Base-by-base conservation (phyloP, 2,797 vertebrate species). In the Saguinus oedipus region DNA sequence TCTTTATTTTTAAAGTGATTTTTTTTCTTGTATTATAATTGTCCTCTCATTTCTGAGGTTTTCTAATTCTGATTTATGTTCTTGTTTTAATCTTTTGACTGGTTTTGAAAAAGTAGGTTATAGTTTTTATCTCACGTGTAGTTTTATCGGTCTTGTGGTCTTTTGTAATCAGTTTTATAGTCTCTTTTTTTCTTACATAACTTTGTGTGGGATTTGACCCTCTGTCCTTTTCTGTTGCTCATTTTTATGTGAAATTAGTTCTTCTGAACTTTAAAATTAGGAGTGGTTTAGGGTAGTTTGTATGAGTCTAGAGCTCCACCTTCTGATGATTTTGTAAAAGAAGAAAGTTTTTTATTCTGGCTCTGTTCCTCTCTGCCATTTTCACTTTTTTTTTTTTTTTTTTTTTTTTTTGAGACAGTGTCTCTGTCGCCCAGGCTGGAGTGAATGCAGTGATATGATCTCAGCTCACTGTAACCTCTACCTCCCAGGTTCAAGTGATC, bases 1-100 rank as follows among this genome's bases (percentile, higher is more conserved):
- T 93, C 87, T 95, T 90, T 22, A 76, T 95, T 94, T 93, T 33
- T 87, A 36, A 84, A 94, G 48, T 50, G 22, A 48, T 50, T 44
- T 2, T 76, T 84, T 85, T 59, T 57, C 27, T 93, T 57, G 5
- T 68, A 70, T 81, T 88, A n/a, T 33, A 68, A 68, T 55, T 92
- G 14, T 39, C 10, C 9, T 36, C 24, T 57, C 26, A 86, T 64
- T 94, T 94, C 48, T 89, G n/a, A 50, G 64, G 14, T 84, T 89
- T 92, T 92, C 68, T 82, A 46, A 68, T 94, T 88, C 57, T 85
- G n/a, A 76, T 78, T 82, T 89, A 85, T 78, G 14, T 87, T 78
- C 36, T 80, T 57, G 15, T 85, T 86, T 90, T n/a, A 22, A 39
- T 90, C 24, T 93, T 86, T 96, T 61, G 12, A 27, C 59, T 84